Evolutionary conservation across 2,797 vertebrate species (phyloP), one percentile per base, ranked within the genome.

Genomic region (Sebastes reedi): DNA sequence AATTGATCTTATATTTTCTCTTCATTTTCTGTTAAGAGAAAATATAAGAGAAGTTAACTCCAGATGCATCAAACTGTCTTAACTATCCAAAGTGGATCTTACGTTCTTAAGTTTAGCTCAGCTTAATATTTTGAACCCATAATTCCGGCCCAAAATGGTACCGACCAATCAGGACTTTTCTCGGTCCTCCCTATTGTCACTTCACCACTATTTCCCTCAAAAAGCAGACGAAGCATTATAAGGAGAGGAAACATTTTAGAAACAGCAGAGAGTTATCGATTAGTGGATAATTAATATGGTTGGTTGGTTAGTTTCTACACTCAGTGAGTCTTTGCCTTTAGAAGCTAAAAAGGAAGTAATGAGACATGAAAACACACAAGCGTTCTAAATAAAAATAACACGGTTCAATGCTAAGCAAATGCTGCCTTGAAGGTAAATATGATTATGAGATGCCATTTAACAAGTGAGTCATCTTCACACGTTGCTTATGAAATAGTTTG

Each of bases 391-490:
- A 2, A 61, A 72, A 46, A 39, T 13, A 39, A 39, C 29, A n/a
- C 4, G 3, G 8, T 7, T 65, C 50, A 55, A 0, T 34, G 59
- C 22, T 25, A 4, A 61, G 42, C 0, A 14, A 54, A 42, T 32
- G 13, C 34, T 55, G n/a, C 70, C 65, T 68, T 29, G 5, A 64
- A 78, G 75, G 22, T 36, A 30, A 62, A 71, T 25, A 1, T 24
- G 46, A 36, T 55, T 56, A 22, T 29, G 20, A 61, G n/a, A 52
- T 12, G 4, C 6, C 18, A 9, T 39, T 67, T 24, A 52, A 69
- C 12, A 50, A 27, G 36, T 76, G 56, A 82, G 27, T 74, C 74
- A 75, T 75, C 50, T 64, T 67, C 25, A 65, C 36, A 50, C 20
- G 4, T 24, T 20, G 59, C 58, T 67, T 25, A 20, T 5, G 25